phyloP scores from a whole-genome alignment of 2,797 vertebrate species.

The Microctenopoma lineatum region DNA sequence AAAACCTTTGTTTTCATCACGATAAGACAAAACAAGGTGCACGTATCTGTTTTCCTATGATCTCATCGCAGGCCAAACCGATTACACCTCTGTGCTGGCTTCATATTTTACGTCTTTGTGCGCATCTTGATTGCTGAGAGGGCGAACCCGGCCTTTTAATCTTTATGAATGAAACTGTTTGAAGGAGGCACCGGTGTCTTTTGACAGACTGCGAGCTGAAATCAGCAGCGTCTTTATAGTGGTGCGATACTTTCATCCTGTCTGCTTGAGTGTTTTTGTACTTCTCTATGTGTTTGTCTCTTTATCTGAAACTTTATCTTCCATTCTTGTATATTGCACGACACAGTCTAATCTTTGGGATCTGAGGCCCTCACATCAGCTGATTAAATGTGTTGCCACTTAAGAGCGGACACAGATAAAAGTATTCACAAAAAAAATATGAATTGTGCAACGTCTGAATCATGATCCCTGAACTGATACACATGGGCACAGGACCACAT shows the following conservation, averaged over 20 bases:
- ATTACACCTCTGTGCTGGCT: conserved; percentile 44
- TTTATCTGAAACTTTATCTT: conserved; percentile 49
- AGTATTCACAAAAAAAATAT: neutral
- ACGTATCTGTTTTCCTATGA: conserved; percentile 49
- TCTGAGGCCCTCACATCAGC: conserved; percentile 32
- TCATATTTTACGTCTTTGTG: conserved; percentile 40
- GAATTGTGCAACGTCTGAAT: neutral
- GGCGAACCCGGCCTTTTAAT: conserved; percentile 51
- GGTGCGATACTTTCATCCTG: conserved; percentile 16
- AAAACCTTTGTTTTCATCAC: conserved; percentile 58
- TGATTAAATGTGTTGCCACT: conserved; percentile 44
- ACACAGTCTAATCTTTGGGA: conserved; percentile 21
- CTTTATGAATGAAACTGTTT: conserved; percentile 23
- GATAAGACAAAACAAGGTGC: conserved; percentile 70
- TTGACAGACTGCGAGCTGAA: conserved; percentile 25
- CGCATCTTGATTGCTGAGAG: conserved; percentile 64
- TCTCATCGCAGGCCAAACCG: conserved; percentile 51
- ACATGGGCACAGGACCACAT: neutral
- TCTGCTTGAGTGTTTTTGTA: conserved; percentile 21
- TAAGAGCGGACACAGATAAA: conserved; percentile 36
- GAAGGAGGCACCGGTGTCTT: conserved; percentile 36
- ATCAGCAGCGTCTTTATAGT: conserved; percentile 31
- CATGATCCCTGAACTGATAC: neutral
- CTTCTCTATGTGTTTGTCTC: conserved; percentile 29
- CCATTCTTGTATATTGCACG: conserved; percentile 36